phyloP scores from a whole-genome alignment of 23 tunicate species.

The Trididemnum miniatum region DNA sequence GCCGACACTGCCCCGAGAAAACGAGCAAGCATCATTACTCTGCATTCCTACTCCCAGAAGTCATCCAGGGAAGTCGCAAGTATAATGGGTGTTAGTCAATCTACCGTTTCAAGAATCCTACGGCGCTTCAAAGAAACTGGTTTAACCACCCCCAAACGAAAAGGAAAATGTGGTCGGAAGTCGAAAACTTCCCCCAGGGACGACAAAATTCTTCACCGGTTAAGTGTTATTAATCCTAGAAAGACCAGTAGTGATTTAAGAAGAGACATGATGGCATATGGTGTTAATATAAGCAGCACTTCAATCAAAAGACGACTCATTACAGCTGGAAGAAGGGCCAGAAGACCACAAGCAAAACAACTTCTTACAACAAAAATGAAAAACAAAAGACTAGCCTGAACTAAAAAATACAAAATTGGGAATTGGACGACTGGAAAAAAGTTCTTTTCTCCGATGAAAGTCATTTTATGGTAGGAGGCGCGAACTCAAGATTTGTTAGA shows the following conservation, averaged over 20 bases:
- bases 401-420: no score
- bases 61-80: neutral
- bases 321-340: conserved; percentile 7
- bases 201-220: neutral
- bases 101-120: neutral
- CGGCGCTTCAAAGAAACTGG: neutral
- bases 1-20: conserved; percentile 2
- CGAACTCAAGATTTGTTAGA: neutral
- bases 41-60: neutral
- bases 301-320: neutral
- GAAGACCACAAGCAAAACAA: conserved; percentile 18
- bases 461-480: no score
- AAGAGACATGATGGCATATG: neutral
- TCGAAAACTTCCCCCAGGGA: conserved; percentile 10
- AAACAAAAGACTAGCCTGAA: neutral
- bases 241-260: neutral
- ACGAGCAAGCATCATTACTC: neutral
- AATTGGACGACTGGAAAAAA: no score
- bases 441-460: no score
- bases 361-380: conserved; percentile 7
- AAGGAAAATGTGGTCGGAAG: conserved; percentile 11
- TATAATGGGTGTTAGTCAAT: neutral
- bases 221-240: neutral
- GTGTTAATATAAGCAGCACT: neutral
- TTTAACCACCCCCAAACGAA: neutral